phyloP scores from a whole-genome alignment of 2,888 invertebrate genomes.

The Eretmocerus hayati region DNA sequence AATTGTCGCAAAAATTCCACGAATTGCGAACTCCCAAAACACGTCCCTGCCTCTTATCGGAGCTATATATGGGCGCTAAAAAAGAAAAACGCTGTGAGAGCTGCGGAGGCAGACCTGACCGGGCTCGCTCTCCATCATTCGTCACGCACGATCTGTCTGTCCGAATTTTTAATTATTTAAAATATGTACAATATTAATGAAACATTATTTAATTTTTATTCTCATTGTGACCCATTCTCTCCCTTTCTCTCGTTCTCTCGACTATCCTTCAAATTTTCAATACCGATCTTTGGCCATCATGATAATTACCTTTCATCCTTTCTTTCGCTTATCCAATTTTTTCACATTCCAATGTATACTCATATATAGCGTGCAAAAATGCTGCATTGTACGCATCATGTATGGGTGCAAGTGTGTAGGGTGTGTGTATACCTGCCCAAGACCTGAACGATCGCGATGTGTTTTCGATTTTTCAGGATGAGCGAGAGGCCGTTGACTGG shows the following conservation, averaged over 20 bases:
- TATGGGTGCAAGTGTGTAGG: no score
- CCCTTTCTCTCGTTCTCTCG: slow-evolving; percentile 1
- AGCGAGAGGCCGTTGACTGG: no score
- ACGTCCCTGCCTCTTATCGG: no score
- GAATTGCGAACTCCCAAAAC: not conserved
- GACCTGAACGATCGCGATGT: no score
- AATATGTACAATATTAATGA: slow-evolving; percentile 45
- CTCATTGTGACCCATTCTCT: slow-evolving; percentile 26
- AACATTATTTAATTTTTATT: slow-evolving; percentile 31
- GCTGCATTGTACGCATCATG: no score
- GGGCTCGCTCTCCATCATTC: slow-evolving; percentile 27
- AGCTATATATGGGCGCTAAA: slow-evolving; percentile 30
- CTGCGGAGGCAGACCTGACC: slow-evolving; percentile 15
- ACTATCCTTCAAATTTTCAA: not conserved
- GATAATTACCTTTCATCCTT: not conserved
- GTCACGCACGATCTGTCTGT: slow-evolving; percentile 39
- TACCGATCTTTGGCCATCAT: not conserved
- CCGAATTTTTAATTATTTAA: slow-evolving; percentile 42
- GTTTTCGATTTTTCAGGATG: no score
- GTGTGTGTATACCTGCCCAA: no score
- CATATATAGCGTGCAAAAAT: no score
- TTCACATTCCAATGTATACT: no score
- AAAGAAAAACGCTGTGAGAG: slow-evolving; percentile 34
- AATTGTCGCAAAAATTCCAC: not conserved
- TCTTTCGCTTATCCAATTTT: slow-evolving; percentile 32